Evolutionary conservation across 2,113 vertebrate species (phyloP), one percentile per base, ranked within the genome.

Genomic region (Hippoglossus stenolepis): DNA sequence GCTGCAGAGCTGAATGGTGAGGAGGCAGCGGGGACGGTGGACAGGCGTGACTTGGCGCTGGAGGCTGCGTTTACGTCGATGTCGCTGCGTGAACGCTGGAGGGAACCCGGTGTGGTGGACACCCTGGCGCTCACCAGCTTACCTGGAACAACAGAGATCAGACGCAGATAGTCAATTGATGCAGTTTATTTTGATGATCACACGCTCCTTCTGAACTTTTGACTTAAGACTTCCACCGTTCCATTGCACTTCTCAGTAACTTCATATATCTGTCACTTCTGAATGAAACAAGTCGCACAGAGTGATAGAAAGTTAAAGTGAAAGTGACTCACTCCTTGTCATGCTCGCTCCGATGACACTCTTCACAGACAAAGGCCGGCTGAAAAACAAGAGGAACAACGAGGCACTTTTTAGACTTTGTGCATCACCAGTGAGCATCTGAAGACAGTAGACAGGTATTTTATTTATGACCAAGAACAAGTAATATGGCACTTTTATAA

Each of bases 51-150:
- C 93, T 99, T 99, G 94, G 98, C 95, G 80, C 90, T 99, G 91
- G 98, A 96, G 64, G 98, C 98, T 11, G 98, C 98, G 4, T 99
- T 99, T 67, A 99, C 97, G 0, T 99, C 98, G 7, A 99, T 94
- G 85, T 99, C 98, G 20, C 98, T 99, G 57, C 97, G 96, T 81
- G 98, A 99, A 11, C 98, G 96, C 88, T 99, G 97, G 60, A 99
- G 96, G 70, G 97, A 96, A 59, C 97, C 96, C 0, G 97, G 93
- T 0, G 96, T 95, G 14, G 96, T 93, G 31, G 94, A 86, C 20
- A 94, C 94, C 90, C 97, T 95, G 89, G 94, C 90, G 88, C 95
- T 94, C 80, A 96, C 94, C 69, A 97, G 94, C 80, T 97, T 98
- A 90, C 95, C 97, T 98, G 91, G 65, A 83, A 71, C 84, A 76